Evolutionary conservation across 2,888 invertebrate genomes (phyloP), one percentile per base, ranked within the genome.

Genomic region (Gandaritis pyraliata): DNA sequence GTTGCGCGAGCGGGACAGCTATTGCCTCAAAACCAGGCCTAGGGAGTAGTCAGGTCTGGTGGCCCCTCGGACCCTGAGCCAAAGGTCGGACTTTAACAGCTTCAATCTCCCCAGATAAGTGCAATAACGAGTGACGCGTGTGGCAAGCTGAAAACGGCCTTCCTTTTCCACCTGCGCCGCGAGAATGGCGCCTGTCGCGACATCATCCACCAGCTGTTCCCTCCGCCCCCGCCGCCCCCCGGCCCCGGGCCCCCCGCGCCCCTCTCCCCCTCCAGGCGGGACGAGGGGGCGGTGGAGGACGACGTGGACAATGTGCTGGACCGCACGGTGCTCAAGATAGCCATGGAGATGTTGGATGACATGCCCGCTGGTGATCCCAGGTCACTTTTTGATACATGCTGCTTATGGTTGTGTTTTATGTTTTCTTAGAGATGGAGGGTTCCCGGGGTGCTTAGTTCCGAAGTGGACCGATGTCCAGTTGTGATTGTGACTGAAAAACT

Each of bases 291-390:
- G 13, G 47, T 12, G 8, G 60, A 46, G 18, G 56, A 45, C 0
- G 70, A 67, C 71, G 81, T 79, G 59, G 89, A 86, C 77, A 77
- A 85, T 1, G 85, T 83, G 53, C 86, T 93, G 11, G 90, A 87
- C 74, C 71, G 83, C 43, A 80, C 82, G 79, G 73, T 89, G 82
- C 45, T 86, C 74, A 48, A 75, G 74, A 94, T 97, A 29, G 96
- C 96, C 60, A 91, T 93, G 63, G 96, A 97, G 80, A 93, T 98
- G 73, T 94, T 98, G 58, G 96, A 98, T 81, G 98, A 98, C 86
- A 94, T 95, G 69, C 98, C 98, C 0, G 95, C 96, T 0, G 95
- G 96, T 12, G 98, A 98, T 93, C 98, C 98, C 0, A 80, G 91
- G 86, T 90, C 78, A 49, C 98, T 0, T 80, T 90, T 85, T 89